Base-by-base conservation (phyloP, 2,888 invertebrate species). In the Standfussiana lucernea region DNA sequence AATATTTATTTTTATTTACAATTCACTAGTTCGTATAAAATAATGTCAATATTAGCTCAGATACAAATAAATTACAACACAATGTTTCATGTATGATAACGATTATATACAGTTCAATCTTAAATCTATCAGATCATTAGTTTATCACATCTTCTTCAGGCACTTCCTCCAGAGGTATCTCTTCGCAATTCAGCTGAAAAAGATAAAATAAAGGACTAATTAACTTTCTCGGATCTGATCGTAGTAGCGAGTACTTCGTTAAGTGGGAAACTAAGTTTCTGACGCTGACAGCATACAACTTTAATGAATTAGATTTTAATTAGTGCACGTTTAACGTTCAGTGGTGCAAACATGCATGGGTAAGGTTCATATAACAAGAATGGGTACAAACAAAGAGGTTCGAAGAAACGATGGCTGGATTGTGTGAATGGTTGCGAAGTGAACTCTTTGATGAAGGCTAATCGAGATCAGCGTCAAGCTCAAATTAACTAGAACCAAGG, bases 111-210 rank as follows among this genome's bases (percentile, higher is more conserved):
- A 64, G 3, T 28, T 40, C 11, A 64, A 28, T 40, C 64, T 64
- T 64, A 64, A 40, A n/a, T 10, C 40, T 64, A 66, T 90, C 88
- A 90, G 90, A 91, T 91, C 89, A 85, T 82, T 77, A 86, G 64
- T 82, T 87, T 85, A 90, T 89, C 74, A 91, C 90, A 75, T 95
- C 93, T 80, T 94, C 93, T 40, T 94, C 93, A 3, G 91, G 85
- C n/a, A 90, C 80, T 73, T 93, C 91, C 79, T 94, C 93, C 71
- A 96, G 83, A 1, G 92, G 89, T 47, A 95, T 83, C 80, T 94
- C 92, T 90, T 94, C 92, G 75, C 93, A 94, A 67, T 93, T 89
- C 8, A 93, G 83, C 96, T 96, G 93, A 86, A 95, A 94, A 77
- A 42, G 28, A 42, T n/a, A 69, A 72, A 74, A 65, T 15, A 81